A percentile compares a stretch with the other conserved stretches of the same genome.
Evolutionary conservation across 2,888 invertebrate genomes (phyloP).

Genomic region (Athalia circularis): DNA sequence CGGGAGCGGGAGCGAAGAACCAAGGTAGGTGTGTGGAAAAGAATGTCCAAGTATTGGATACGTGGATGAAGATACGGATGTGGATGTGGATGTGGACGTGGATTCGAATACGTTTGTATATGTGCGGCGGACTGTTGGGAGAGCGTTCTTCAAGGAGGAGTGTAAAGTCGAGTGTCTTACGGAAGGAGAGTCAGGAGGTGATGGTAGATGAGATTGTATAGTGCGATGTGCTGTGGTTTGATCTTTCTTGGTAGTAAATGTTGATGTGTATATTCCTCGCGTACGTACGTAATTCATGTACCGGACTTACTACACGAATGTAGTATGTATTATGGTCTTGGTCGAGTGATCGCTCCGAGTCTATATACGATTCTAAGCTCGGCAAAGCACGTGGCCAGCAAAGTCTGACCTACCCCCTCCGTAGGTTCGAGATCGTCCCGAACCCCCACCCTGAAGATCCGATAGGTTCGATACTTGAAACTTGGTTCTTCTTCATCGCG

Average conservation of each 20-base stretch:
- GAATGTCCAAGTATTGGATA: not conserved
- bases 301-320: conserved; percentile 30
- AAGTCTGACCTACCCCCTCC: conserved; percentile 44
- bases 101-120: no score
- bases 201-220: conserved; percentile 5
- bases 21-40: not conserved
- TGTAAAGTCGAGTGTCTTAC: no score
- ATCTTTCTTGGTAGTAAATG: not conserved
- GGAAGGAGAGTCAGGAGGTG: not conserved
- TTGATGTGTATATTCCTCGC: not conserved
- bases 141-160: no score
- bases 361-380: conserved; percentile 65
- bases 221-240: not conserved
- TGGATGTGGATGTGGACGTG: no score
- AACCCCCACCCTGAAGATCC: conserved; percentile 22
- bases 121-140: no score
- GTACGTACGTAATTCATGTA: conserved; percentile 1
- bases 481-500: conserved; percentile 56
- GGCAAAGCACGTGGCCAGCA: conserved; percentile 69
- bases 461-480: conserved; percentile 35
- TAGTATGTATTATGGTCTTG: conserved; percentile 59
- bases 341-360: conserved; percentile 58
- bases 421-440: conserved; percentile 6
- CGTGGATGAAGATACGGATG: not conserved
- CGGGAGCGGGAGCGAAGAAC: conserved; percentile 35